Conservation (phyloP, 64 coral and sea anemone species). For the Dendronephthya gigantea region DNA sequence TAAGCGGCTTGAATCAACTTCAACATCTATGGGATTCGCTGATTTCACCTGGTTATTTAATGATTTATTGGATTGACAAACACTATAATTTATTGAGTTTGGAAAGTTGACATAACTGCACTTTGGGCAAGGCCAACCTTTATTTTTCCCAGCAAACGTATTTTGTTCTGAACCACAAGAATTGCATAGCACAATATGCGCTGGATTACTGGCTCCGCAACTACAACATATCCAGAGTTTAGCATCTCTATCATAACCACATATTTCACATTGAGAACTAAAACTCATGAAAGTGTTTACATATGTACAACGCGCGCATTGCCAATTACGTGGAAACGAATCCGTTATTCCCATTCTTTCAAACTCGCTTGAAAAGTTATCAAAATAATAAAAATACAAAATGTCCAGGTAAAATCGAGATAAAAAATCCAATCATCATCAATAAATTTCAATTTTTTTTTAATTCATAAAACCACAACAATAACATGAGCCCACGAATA, state of each 20-base stretch:
- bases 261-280: background rate
- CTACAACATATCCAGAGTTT: conserved; percentile 44
- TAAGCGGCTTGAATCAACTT: conserved; percentile 46
- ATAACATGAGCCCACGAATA: background rate
- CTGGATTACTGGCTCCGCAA: conserved; percentile 50
- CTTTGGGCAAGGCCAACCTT: conserved; percentile 59
- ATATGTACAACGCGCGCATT: background rate
- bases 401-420: no score
- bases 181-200: conserved; percentile 44
- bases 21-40: conserved; percentile 16
- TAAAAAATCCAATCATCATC: no score
- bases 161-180: conserved; percentile 36
- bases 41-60: background rate
- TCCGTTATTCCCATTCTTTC: background rate
- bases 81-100: conserved; percentile 29
- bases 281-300: background rate
- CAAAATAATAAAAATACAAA: background rate
- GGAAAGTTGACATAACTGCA: conserved; percentile 52
- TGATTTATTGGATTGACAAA: conserved; percentile 36
- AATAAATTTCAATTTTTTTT: no score
- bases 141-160: background rate
- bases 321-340: background rate
- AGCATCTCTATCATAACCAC: background rate
- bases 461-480: background rate
- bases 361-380: background rate